Conservation (phyloP, 2,888 invertebrate genomes). For the Tribolium freemani region DNA sequence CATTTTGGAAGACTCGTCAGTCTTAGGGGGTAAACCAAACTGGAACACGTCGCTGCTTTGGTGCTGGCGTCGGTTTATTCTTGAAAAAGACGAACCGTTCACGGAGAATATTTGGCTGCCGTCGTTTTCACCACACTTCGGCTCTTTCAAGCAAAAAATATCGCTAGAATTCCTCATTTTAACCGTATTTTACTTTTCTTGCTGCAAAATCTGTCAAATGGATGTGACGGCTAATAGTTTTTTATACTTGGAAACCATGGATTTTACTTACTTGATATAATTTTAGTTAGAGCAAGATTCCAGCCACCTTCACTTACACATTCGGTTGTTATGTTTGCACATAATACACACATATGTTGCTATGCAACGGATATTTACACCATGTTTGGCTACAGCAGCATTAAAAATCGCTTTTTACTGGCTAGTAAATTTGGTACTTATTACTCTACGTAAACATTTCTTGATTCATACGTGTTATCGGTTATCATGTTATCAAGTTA, state of each 20-base stretch:
- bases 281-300: neutral
- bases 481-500: too few relatives aligned
- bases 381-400: too few relatives aligned
- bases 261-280: neutral
- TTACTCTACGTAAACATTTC: too few relatives aligned
- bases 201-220: conserved; percentile 10
- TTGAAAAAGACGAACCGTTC: conserved; percentile 61
- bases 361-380: too few relatives aligned
- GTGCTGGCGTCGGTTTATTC: conserved; percentile 55
- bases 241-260: neutral
- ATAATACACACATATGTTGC: too few relatives aligned
- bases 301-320: too few relatives aligned
- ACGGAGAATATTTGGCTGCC: conserved; percentile 63
- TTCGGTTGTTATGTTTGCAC: too few relatives aligned
- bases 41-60: conserved; percentile 52
- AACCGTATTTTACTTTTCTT: neutral
- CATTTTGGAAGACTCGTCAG: conserved; percentile 19
- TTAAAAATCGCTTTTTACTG: too few relatives aligned
- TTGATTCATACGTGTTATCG: too few relatives aligned
- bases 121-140: conserved; percentile 56
- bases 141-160: conserved; percentile 63
- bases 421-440: too few relatives aligned
- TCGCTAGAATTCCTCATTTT: conserved; percentile 61
- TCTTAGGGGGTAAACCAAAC: conserved; percentile 33
- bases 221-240: neutral